These are phyloP conservation scores for Chydorus sphaericus DNA, from an alignment of 2,888 invertebrate genomes.

Conservation along the genomic window DNA sequence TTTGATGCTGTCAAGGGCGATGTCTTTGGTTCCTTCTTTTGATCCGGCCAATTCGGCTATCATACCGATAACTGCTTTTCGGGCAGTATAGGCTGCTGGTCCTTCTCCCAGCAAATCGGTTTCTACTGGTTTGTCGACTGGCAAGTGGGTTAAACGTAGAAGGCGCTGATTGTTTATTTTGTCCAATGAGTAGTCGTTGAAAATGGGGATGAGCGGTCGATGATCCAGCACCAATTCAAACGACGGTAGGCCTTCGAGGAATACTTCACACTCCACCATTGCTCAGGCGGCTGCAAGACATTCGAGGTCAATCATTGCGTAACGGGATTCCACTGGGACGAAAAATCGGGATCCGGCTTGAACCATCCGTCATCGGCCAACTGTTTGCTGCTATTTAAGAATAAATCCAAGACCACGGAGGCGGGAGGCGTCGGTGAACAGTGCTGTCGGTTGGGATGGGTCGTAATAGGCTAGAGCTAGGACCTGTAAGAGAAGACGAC, in stretches of 20 bases:
- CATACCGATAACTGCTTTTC: slow-evolving; percentile 2
- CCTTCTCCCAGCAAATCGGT: slow-evolving; percentile 10
- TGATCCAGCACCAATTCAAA: slow-evolving; percentile 12
- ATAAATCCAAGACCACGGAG: slow-evolving; percentile 6
- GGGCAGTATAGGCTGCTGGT: neutral
- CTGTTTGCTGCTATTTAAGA: neutral
- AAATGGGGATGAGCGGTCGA: slow-evolving; percentile 13
- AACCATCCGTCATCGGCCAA: neutral
- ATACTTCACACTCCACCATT: neutral
- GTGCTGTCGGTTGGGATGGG: neutral
- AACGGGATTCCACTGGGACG: slow-evolving; percentile 6
- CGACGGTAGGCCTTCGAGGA: slow-evolving; percentile 7
- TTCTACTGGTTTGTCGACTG: slow-evolving; percentile 11
- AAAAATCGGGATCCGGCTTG: slow-evolving; percentile 13
- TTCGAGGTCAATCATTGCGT: slow-evolving; percentile 7
- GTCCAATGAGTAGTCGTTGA: slow-evolving; percentile 7
- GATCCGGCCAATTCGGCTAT: neutral
- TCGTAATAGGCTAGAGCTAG: slow-evolving; percentile 4
- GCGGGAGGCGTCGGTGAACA: slow-evolving; percentile 1
- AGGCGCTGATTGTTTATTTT: slow-evolving; percentile 13
- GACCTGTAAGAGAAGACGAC: neutral
- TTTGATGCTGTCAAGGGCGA: slow-evolving; percentile 1
- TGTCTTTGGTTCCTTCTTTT: neutral
- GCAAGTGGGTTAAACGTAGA: slow-evolving; percentile 16
- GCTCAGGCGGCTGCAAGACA: slow-evolving; percentile 7